These are phyloP conservation scores for Sphenopsis melanotis DNA, from an alignment of 2,797 vertebrate species.

Conservation along the genomic window DNA sequence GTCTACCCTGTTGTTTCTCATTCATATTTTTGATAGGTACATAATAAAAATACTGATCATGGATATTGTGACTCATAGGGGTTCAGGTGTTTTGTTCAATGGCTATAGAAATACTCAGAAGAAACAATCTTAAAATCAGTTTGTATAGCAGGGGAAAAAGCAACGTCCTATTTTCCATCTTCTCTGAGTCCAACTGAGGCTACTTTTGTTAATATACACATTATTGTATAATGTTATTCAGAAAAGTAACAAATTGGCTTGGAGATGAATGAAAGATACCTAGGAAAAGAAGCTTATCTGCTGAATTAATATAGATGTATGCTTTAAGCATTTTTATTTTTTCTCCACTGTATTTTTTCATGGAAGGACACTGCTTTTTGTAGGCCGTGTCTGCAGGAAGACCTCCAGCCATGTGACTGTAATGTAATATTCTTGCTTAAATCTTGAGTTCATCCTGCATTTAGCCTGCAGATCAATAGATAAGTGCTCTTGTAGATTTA, in stretches of 20 bases:
- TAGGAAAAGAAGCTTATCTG: background rate
- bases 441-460: background rate
- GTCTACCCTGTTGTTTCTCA: background rate
- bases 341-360: background rate
- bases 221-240: background rate
- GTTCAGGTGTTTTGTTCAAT: background rate
- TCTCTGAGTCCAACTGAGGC: background rate
- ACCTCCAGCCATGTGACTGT: background rate
- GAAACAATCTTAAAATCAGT: background rate
- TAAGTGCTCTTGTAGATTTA: background rate
- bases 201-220: background rate
- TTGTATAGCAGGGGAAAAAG: background rate
- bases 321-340: background rate
- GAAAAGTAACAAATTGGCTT: background rate
- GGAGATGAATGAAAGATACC: background rate
- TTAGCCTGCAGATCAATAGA: background rate
- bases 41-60: background rate
- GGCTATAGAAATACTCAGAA: background rate
- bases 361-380: background rate
- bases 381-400: background rate
- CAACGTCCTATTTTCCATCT: rapidly evolving
- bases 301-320: background rate
- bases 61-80: background rate
- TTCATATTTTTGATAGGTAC: background rate
- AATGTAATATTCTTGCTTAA: background rate